phyloP scores from a whole-genome alignment of 2,113 vertebrate genomes.

The Setophaga petechia region DNA sequence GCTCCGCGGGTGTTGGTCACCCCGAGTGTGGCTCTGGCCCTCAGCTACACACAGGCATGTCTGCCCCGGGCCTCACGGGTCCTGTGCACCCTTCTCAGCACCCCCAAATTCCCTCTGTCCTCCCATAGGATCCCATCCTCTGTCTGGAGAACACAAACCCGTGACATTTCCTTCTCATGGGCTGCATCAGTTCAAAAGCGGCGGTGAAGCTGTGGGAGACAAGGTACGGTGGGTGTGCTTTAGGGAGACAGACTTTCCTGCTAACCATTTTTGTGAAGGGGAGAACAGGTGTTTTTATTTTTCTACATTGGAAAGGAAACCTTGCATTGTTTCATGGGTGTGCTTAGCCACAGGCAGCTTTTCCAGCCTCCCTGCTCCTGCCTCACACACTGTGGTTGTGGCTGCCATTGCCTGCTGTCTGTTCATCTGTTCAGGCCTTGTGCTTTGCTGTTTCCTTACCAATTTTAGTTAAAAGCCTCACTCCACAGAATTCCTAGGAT shows the following conservation, averaged over 20 bases:
- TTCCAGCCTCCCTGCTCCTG: background rate
- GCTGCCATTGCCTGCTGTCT: background rate
- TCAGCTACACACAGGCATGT: rapidly evolving
- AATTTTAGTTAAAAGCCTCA: background rate
- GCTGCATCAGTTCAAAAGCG: rapidly evolving
- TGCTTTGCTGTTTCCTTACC: background rate
- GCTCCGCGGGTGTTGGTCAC: rapidly evolving
- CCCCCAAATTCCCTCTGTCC: background rate
- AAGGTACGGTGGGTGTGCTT: background rate
- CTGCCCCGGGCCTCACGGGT: rapidly evolving
- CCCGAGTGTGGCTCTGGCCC: background rate
- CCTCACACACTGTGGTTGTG: rapidly evolving
- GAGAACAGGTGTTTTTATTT: background rate
- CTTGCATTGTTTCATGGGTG: background rate
- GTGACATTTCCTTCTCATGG: rapidly evolving
- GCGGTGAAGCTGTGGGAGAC: background rate
- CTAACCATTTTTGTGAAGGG: background rate
- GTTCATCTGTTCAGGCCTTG: background rate
- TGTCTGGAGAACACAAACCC: rapidly evolving
- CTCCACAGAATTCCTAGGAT: background rate
- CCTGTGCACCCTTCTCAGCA: rapidly evolving
- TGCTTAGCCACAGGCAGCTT: background rate
- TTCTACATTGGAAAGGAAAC: background rate
- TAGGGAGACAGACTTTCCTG: background rate
- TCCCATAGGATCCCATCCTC: background rate